Evolutionary conservation across 2,113 vertebrate species (phyloP), one percentile per base, ranked within the genome.

Genomic region (Nerophis lumbriciformis): DNA sequence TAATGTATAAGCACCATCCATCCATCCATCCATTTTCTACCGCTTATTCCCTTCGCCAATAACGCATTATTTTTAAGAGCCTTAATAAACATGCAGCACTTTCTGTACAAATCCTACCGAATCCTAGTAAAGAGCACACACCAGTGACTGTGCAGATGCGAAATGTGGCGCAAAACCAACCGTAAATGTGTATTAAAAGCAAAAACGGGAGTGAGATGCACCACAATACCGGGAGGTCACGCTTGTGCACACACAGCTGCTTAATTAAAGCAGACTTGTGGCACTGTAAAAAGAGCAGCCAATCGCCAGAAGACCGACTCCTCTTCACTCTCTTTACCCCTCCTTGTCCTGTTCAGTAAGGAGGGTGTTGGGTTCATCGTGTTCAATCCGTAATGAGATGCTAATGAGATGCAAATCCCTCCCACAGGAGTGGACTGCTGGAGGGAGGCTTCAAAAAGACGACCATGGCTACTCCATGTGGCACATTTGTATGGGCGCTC

Each of bases 331-430:
- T 69, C 71, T 73, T 65, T 60, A 59, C 61, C 66, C 54, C 56
- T 61, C 58, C 53, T 75, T 68, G 66, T 87, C 79, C 71, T 80
- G 65, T 77, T 76, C 71, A 69, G 69, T 73, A 64, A 69, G 78
- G 78, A 77, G 68, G 72, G 63, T 68, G 81, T 73, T 72, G 71
- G 69, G 85, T 84, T 81, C 84, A 75, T 79, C 78, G 83, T 76
- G 84, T 85, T 87, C 74, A 80, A 82, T 68, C 74, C 60, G 66
- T 72, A 79, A 87, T 79, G 64, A 88, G 65, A 87, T 89, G 79
- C 73, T 86, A 87, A 90, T 89, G 65, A 84, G 61, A 91, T 88
- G 85, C 82, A 89, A 89, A 89, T 89, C 78, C 77, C 80, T 82
- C 79, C 85, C 78, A 82, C 73, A 70, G 79, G 79, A 82, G 78